Base-by-base conservation (phyloP, 2,888 invertebrate species). In the Thera britannica region DNA sequence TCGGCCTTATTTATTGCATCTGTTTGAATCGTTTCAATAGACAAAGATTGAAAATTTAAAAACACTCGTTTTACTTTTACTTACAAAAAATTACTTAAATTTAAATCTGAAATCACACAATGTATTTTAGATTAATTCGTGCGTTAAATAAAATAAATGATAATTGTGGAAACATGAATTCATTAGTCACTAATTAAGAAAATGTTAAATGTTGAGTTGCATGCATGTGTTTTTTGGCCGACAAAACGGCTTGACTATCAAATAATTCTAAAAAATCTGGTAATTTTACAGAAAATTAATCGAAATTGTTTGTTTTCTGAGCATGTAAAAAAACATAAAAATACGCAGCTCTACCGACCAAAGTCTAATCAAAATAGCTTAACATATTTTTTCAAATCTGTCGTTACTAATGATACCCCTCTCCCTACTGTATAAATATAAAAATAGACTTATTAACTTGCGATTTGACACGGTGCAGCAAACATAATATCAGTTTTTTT, bases 1-100 rank as follows among this genome's bases (percentile, higher is more conserved):
- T 67, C 75, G 71, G 58, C 83, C 75, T 85, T 89, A 91, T 92
- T 92, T 92, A 91, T 89, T 76, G 83, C 80, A 66, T 82, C 84
- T 83, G 80, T 83, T 89, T 79, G 77, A 54, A 58, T 80, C 81
- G 89, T 79, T 80, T 89, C 86, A 91, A 87, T 90, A 79, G 84
- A 57, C 61, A 67, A 75, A 74, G 77, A 83, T 84, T 84, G 85
- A 74, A 84, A 81, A 82, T 83, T 84, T 81, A 73, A 78, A 79
- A 41, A 23, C 12, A 48, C 3, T 9, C 23, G 9, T 56, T 62
- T 35, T 9, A 2, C 11, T 4, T 52, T 2, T 9, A 1, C 7
- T n/a, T 38, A 9, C 46, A n/a, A 48, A 48, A 48, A 48, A 44
- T 44, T n/a, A 54, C 36, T 34, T 54, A 2, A 7, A 6, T 55